These are phyloP conservation scores for Xylota sylvarum DNA, from an alignment of 2,888 invertebrate genomes.

Conservation along the genomic window DNA sequence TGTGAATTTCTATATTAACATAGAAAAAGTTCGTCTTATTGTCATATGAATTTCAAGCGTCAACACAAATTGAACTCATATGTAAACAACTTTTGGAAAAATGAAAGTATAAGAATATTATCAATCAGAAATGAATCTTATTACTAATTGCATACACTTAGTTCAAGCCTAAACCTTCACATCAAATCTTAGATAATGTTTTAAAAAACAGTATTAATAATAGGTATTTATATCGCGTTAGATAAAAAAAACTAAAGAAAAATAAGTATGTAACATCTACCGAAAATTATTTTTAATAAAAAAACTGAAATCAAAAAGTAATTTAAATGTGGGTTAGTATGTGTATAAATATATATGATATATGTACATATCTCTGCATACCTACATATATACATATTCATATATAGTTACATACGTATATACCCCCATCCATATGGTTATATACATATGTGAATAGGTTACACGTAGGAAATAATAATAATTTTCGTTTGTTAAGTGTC, in stretches of 20 bases:
- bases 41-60: constrained; percentile 1
- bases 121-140: constrained; percentile 5
- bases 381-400: neutral
- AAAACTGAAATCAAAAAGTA: neutral
- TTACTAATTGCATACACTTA: neutral
- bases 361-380: neutral
- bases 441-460: neutral
- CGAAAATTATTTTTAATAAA: neutral
- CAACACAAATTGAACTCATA: neutral
- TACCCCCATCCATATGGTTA: constrained; percentile 4
- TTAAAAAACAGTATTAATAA: neutral
- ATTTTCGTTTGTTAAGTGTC: constrained; percentile 2
- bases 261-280: neutral
- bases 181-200: constrained; percentile 7
- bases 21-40: constrained; percentile 4
- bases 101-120: neutral
- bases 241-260: neutral
- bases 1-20: constrained; percentile 8
- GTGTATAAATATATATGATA: neutral
- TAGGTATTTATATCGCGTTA: neutral
- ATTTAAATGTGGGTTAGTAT: neutral
- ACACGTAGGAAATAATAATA: neutral
- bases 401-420: neutral
- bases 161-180: constrained; percentile 14
- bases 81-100: neutral